Evolutionary conservation across 1,140 invertebrate genomes (phyloP), one percentile per base, ranked within the genome.

Genomic region (Tetramorium simillimum): DNA sequence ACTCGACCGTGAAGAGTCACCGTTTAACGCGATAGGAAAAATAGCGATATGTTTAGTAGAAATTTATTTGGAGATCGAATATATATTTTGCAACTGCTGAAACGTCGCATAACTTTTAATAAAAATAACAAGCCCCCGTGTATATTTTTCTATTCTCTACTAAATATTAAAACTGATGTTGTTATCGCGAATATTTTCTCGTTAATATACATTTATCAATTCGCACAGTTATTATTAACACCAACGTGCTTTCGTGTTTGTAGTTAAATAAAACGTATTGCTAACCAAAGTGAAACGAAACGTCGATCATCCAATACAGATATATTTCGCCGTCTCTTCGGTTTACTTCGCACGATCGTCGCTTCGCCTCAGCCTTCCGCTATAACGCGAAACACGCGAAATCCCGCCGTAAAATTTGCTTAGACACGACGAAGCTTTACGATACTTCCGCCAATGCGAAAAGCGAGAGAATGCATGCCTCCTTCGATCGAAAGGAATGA

Each of bases 351-450:
- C 12, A 14, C 37, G 65, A 53, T 72, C 67, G 37, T 81, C 21
- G 33, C 28, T 82, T 72, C 12, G 18, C 12, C 12, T 82, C 37
- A 82, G 21, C 21, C 12, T 43, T 40, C 53, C 53, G 51, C 49
- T 33, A 56, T 87, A 87, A 85, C 58, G 69, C 58, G 58, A 62
- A 62, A 72, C 65, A 76, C 67, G 40, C 58, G 77, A 76, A 76
- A 86, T 88, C 75, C 87, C 65, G 53, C 49, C 67, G 69, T 82
- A 82, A 82, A 82, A 82, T 82, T 82, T 82, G 67, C 40, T 82
- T 82, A 82, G 80, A 82, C 80, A n/a, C 40, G 51, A 82, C 65
- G 49, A 60, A 28, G 80, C 51, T 82, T 82, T 82, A 82, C 51
- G 78, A 82, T 58, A 49, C 18, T 24, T 72, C 18, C 33, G 18